Base-by-base conservation (phyloP, 2,888 invertebrate genomes). In the Apotomis capreana region DNA sequence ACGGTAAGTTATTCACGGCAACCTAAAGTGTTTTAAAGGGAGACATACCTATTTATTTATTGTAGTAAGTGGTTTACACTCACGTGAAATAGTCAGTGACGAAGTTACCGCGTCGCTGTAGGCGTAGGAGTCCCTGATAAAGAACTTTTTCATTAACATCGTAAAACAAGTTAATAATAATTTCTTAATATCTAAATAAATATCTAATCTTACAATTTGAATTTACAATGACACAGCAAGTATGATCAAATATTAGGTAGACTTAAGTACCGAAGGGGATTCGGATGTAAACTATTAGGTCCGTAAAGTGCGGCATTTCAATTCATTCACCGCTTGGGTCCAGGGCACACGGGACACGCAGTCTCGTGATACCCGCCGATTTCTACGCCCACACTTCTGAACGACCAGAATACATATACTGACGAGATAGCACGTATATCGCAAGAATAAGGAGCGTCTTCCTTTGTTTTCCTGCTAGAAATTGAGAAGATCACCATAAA, bases 281-380 rank as follows among this genome's bases (percentile, higher is more conserved):
- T 51, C 10, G 62, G n/a, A 6, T 10, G 46, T 46, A 37, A 36
- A 13, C 58, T 36, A 55, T 44, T 54, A 40, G 26, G 52, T 63
- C 37, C 3, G 49, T 60, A 15, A 57, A 10, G 57, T 51, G 61
- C 40, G 49, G 46, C 44, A 52, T 55, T 60, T 65, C 15, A 37
- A 67, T 67, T 49, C 60, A 67, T 77, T 78, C 77, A 80, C 78
- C 75, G 74, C 73, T 76, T 76, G 74, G 70, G 76, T 77, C 78
- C 78, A 76, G 82, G 83, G 82, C 82, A 77, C 86, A 76, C 78
- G 83, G 82, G 82, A 77, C 86, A 76, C 78, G 83, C 84, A 79
- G 84, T 84, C 85, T 84, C 79, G 78, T 78, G 76, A 74, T 70
- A 75, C 36, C 40, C 52, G 26, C 26, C 26, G 26, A 26, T 26